Evolutionary conservation across 2,888 invertebrate genomes (phyloP).

Genomic region (Xestia rhomboidea): DNA sequence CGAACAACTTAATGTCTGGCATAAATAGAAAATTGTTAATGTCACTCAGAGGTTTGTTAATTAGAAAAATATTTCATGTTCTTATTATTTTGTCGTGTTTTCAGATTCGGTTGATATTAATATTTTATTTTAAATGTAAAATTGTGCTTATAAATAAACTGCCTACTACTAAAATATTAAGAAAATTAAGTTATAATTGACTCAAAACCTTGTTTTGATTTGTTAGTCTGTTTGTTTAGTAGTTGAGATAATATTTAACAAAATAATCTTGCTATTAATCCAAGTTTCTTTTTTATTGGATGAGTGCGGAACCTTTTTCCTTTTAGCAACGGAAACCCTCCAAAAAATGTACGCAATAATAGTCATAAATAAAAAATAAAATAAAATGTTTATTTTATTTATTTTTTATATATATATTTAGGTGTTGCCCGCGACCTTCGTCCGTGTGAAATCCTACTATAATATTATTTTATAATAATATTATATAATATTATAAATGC

Average conservation of each 20-base stretch:
- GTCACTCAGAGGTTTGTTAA: slow-evolving; percentile 49
- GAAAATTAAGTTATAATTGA: background rate
- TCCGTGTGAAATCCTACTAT: no score
- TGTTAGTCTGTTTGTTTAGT: background rate
- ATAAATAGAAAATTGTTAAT: slow-evolving; percentile 62
- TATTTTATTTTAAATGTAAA: background rate
- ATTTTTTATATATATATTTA: no score
- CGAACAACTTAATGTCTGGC: slow-evolving; percentile 60
- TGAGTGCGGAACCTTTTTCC: background rate
- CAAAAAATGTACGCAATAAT: background rate
- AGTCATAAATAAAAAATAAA: no score
- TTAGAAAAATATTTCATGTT: slow-evolving; percentile 38
- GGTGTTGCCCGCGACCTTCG: no score
- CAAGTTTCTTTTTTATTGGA: background rate
- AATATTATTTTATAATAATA: no score
- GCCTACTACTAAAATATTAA: background rate
- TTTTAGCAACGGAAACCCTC: background rate
- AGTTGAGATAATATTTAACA: background rate
- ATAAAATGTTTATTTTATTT: no score
- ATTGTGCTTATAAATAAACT: background rate
- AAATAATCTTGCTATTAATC: background rate
- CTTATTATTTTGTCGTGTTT: background rate
- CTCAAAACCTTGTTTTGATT: background rate
- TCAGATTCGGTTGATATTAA: background rate
- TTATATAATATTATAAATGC: no score